phyloP scores from a whole-genome alignment of 2,113 vertebrate genomes.

The Oriolus oriolus region DNA sequence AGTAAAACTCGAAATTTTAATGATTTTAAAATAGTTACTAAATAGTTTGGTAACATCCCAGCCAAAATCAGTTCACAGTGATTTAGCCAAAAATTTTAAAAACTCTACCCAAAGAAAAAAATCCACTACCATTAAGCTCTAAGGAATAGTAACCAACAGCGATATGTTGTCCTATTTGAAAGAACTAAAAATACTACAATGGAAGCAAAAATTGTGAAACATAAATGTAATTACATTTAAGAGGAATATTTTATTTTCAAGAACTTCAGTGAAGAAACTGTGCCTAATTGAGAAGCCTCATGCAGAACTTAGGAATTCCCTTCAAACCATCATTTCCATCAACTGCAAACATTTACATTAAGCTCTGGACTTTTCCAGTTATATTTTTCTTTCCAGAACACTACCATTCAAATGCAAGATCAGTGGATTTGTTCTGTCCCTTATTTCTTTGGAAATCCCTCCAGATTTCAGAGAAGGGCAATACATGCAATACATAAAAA shows the following conservation, averaged over 20 bases:
- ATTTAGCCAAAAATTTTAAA: neutral
- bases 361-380: neutral
- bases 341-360: neutral
- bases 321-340: neutral
- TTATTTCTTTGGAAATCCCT: neutral
- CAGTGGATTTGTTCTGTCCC: neutral
- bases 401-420: neutral
- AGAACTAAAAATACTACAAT: neutral
- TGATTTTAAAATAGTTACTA: neutral
- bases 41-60: neutral
- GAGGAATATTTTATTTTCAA: neutral
- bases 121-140: neutral
- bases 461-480: neutral
- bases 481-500: neutral
- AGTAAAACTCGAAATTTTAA: neutral
- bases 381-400: neutral
- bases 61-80: neutral
- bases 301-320: neutral
- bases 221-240: neutral
- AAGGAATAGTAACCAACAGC: neutral
- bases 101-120: neutral
- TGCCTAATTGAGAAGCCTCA: neutral
- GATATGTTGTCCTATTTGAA: neutral
- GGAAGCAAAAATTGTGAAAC: neutral
- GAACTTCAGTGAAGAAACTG: neutral